Conservation (phyloP, 2,888 invertebrate species). For the Spilarctia lutea region DNA sequence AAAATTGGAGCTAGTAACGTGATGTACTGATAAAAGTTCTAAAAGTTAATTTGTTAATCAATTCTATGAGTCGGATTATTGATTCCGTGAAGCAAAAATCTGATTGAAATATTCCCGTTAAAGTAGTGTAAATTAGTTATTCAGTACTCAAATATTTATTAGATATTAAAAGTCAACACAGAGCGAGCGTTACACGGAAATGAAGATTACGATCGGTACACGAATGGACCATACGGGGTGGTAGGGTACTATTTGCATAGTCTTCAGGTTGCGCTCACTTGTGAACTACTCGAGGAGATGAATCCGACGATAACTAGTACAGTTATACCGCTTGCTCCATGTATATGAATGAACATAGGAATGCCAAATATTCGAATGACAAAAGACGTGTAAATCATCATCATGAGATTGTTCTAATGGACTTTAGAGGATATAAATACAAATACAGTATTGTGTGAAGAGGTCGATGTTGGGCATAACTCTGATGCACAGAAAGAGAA, state of each 20-base stretch:
- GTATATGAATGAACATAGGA: slow-evolving; percentile 37
- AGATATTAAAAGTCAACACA: slow-evolving; percentile 26
- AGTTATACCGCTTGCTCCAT: slow-evolving; percentile 41
- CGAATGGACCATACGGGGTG: slow-evolving; percentile 45
- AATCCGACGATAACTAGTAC: slow-evolving; percentile 44
- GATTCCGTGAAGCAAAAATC: not conserved
- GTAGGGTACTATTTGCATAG: slow-evolving; percentile 55
- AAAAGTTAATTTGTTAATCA: too few species aligned
- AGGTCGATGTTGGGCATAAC: too few species aligned
- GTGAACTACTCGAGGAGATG: slow-evolving; percentile 52
- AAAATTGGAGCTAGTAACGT: too few species aligned
- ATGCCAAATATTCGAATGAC: not conserved
- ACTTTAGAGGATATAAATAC: too few species aligned
- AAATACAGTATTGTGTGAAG: not conserved
- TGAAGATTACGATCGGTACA: slow-evolving; percentile 50
- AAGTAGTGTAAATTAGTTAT: slow-evolving; percentile 6
- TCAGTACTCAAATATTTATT: slow-evolving; percentile 22
- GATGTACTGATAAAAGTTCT: too few species aligned
- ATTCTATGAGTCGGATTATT: too few species aligned
- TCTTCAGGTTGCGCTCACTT: slow-evolving; percentile 49
- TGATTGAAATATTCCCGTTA: not conserved
- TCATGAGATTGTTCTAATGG: too few species aligned
- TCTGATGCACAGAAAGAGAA: too few species aligned
- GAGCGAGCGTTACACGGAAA: slow-evolving; percentile 29
- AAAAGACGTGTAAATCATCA: not conserved